Conservation (phyloP, 2,113 vertebrate genomes). For the Xenotilapia leptura region DNA sequence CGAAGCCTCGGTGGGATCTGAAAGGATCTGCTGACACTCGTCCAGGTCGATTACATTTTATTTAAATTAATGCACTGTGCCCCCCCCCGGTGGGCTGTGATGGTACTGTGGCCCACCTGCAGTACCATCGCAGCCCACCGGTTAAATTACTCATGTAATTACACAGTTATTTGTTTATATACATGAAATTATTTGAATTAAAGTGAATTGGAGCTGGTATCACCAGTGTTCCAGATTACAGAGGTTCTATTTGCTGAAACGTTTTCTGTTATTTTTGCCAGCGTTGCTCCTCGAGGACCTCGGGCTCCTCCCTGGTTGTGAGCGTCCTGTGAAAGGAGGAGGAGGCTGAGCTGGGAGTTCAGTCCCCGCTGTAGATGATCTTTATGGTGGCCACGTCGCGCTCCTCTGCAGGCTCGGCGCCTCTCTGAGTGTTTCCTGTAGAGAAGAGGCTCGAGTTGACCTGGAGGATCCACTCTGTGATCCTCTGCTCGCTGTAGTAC, state of each 20-base stretch:
- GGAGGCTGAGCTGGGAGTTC: neutral
- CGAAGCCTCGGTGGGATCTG: neutral
- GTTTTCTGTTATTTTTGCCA: neutral
- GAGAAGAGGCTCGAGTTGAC: conserved; percentile 69
- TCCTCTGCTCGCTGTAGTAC: conserved; percentile 66
- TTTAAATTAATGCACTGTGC: neutral
- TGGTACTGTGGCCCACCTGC: neutral
- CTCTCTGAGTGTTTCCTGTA: neutral
- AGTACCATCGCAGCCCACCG: too few relatives aligned
- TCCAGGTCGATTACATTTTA: neutral
- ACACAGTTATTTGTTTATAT: neutral
- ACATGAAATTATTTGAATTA: neutral
- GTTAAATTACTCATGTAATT: neutral
- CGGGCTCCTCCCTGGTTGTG: neutral
- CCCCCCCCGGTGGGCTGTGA: neutral
- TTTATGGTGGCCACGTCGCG: conserved; percentile 65
- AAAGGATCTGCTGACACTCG: neutral
- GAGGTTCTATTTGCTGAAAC: neutral
- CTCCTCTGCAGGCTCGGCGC: conserved; percentile 32
- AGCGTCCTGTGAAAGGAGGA: neutral
- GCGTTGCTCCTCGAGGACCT: neutral
- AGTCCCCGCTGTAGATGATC: conserved; percentile 53
- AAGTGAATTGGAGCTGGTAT: neutral
- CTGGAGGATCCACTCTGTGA: conserved; percentile 65
- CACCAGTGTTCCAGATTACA: neutral